Conservation (phyloP, 2,797 vertebrate genomes). For the Cynopterus sphinx region DNA sequence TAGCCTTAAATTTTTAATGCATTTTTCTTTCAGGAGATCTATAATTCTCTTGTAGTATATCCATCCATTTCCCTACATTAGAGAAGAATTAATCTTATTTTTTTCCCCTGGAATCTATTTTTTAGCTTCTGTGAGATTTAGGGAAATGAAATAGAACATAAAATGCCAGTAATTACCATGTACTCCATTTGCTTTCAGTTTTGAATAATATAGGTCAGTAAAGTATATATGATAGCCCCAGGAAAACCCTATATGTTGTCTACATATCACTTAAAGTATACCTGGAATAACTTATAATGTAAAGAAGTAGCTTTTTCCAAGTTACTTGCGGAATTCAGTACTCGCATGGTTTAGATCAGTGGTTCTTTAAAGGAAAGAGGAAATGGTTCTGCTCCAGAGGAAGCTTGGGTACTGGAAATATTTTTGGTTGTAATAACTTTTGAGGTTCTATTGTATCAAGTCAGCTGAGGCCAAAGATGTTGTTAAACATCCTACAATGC, state of each 20-base stretch:
- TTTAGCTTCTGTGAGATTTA: not conserved
- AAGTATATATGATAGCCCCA: not conserved
- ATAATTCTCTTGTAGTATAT: constrained; percentile 62
- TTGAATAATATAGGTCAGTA: not conserved
- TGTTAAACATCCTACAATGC: not conserved
- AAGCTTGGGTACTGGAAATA: not conserved
- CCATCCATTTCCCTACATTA: constrained; percentile 65
- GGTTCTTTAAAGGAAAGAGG: not conserved
- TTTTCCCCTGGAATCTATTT: constrained; percentile 11
- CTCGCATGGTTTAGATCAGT: not conserved
- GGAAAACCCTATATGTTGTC: not conserved
- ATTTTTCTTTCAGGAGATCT: constrained; percentile 47
- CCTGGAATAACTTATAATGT: not conserved
- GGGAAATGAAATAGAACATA: not conserved
- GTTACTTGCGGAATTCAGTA: not conserved
- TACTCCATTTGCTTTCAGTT: not conserved
- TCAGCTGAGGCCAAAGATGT: not conserved
- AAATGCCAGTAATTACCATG: not conserved
- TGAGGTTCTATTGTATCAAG: not conserved
- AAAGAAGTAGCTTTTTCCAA: not conserved
- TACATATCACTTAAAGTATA: not conserved
- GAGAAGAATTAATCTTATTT: constrained; percentile 66
- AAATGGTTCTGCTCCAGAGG: not conserved
- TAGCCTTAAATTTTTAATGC: constrained; percentile 50
- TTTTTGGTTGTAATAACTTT: not conserved